Conservation (phyloP, 2,888 invertebrate species). For the Nomada ruficornis region DNA sequence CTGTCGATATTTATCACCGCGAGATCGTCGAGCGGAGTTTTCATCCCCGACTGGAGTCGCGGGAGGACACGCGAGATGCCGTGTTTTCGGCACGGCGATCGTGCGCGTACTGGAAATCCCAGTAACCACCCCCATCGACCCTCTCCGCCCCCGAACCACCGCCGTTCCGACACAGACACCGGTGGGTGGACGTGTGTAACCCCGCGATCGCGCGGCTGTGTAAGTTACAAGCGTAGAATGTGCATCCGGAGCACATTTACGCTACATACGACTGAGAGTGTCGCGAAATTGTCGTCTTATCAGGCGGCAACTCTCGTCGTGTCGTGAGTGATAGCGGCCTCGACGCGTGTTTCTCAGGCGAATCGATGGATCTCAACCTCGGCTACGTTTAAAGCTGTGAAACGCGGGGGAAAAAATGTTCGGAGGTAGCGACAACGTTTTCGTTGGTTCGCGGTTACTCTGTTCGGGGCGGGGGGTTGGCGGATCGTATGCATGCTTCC, state of each 20-base stretch:
- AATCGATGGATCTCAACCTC: background rate
- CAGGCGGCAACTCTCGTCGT: conserved; percentile 4
- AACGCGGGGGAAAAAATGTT: too few species aligned
- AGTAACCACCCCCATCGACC: conserved; percentile 75
- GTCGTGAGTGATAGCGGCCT: background rate
- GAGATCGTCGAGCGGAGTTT: background rate
- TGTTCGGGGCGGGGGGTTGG: too few species aligned
- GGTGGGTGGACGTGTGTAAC: background rate
- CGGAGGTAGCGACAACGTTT: background rate
- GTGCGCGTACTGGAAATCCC: conserved; percentile 81
- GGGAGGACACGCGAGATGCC: conserved; percentile 40
- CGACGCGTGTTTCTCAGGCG: background rate
- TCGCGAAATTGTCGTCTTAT: conserved; percentile 32
- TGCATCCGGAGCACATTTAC: conserved; percentile 26
- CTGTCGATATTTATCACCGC: conserved; percentile 3
- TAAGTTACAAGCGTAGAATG: conserved; percentile 44
- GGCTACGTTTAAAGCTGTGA: background rate
- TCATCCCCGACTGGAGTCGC: background rate
- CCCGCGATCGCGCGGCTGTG: background rate
- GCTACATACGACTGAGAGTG: conserved; percentile 3
- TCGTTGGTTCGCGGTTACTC: background rate
- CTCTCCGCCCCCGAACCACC: conserved; percentile 56
- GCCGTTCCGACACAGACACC: conserved; percentile 59
- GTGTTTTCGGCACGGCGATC: conserved; percentile 79
- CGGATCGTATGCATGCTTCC: background rate